Conservation (phyloP, 2,888 invertebrate species). For the Caenorhabditis japonica region DNA sequence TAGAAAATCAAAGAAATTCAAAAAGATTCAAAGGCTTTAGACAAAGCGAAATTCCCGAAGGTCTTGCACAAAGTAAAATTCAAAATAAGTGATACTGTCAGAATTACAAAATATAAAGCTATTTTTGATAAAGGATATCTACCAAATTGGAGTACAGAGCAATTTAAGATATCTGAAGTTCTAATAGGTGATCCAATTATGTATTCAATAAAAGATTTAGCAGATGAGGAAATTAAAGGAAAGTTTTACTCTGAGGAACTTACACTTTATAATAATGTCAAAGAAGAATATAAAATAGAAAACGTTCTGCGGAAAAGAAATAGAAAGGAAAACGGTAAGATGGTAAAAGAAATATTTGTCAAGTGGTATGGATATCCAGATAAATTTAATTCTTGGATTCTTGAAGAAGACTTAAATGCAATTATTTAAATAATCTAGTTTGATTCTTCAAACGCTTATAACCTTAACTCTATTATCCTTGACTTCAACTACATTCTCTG, state of each 20-base stretch:
- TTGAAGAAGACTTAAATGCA: constrained; percentile 1
- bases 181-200: constrained; percentile 11
- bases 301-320: constrained; percentile 26
- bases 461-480: constrained; percentile 56
- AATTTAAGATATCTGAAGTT: constrained; percentile 40
- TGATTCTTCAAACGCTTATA: constrained; percentile 40
- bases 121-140: constrained; percentile 54
- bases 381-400: constrained; percentile 57
- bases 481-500: constrained; percentile 49
- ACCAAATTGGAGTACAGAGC: constrained; percentile 53
- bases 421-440: too few species aligned
- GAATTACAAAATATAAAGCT: constrained; percentile 54
- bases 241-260: constrained; percentile 60
- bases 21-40: too few species aligned
- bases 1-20: too few species aligned
- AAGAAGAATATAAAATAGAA: constrained; percentile 48
- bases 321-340: too few species aligned
- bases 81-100: constrained; percentile 5
- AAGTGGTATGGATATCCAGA: too few species aligned
- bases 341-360: constrained; percentile 36
- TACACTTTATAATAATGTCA: constrained; percentile 44
- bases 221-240: constrained; percentile 45
- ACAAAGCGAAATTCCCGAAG: too few species aligned
- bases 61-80: not conserved
- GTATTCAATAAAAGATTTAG: constrained; percentile 19